Base-by-base conservation (phyloP, 2,888 invertebrate genomes). In the Nephrocerus scutellatus region DNA sequence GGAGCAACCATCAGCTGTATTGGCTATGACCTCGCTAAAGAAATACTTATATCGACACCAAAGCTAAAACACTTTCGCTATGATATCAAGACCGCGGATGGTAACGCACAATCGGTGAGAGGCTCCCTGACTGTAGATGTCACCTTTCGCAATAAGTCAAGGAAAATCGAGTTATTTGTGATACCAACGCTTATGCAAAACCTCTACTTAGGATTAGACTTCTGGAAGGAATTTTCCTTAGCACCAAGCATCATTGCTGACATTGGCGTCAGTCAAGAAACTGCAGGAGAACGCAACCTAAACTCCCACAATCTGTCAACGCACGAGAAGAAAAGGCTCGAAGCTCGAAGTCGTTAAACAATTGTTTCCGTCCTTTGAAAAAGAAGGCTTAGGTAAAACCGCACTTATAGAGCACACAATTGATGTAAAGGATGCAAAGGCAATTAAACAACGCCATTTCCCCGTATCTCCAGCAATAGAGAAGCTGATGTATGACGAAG, bases 401-500 rank as follows among this genome's bases (percentile, higher is more conserved):
- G 19, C 10, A 1, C n/a, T 49, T 3, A 13, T 44, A 9, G 38
- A 36, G 15, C 47, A 49, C 18, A 23, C 13, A 1, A 50, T 51
- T 7, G 48, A 49, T 25, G 30, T 39, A 16, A 43, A 48, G 4
- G 19, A 36, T 8, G 41, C 42, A 5, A 33, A 37, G 6, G 48
- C 48, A 3, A 36, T 51, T 2, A 49, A 50, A 24, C 46, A 50
- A 19, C 28, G 48, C 2, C 45, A 49, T 20, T 48, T 41, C 36
- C 43, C 50, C 0, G 39, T 50, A 4, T 49, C 47, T 20, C 43
- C 50, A 2, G 43, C 39, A 5, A 32, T 44, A 6, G 44, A 50
- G 19, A 41, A 40, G 9, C 18, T 46, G 12, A 33, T 50, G 6
- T 41, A 46, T 24, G 33, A 41, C 6, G 58, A 61, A 40, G 44